phyloP scores from a whole-genome alignment of 2,888 invertebrate genomes.

The Melinopterus prodromus region DNA sequence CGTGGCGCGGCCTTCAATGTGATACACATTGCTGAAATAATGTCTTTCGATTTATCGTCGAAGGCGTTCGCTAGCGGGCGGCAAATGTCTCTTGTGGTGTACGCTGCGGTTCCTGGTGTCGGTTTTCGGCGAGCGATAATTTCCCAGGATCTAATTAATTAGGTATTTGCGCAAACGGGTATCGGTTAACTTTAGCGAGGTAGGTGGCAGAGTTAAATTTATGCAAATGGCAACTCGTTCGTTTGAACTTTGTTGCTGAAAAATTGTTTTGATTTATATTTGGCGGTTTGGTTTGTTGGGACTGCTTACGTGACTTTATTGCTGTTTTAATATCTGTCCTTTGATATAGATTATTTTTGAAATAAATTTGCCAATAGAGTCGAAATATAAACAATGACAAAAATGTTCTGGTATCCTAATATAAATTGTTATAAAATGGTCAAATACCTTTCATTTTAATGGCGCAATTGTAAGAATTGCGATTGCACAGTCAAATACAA shows the following conservation, averaged over 20 bases:
- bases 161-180: not conserved
- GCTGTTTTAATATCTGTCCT: not conserved
- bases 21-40: conserved; percentile 32
- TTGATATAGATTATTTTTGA: too few relatives aligned
- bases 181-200: not conserved
- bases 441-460: too few relatives aligned
- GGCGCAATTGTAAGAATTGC: too few relatives aligned
- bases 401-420: too few relatives aligned
- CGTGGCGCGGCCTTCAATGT: conserved; percentile 33
- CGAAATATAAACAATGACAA: too few relatives aligned
- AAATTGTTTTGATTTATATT: not conserved
- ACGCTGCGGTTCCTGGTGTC: not conserved
- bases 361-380: too few relatives aligned
- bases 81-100: not conserved
- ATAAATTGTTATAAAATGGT: too few relatives aligned
- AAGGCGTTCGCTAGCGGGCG: not conserved
- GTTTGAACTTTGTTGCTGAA: not conserved
- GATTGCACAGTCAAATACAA: too few relatives aligned
- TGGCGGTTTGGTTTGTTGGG: not conserved
- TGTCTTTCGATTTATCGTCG: not conserved
- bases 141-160: not conserved
- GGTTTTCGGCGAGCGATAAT: not conserved
- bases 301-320: not conserved
- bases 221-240: not conserved
- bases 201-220: not conserved